Percentiles rank a stretch among this genome's conserved stretches.
Evolutionary conservation across 2,113 vertebrate genomes (phyloP).

Genomic region (Paraplagusia blochii): DNA sequence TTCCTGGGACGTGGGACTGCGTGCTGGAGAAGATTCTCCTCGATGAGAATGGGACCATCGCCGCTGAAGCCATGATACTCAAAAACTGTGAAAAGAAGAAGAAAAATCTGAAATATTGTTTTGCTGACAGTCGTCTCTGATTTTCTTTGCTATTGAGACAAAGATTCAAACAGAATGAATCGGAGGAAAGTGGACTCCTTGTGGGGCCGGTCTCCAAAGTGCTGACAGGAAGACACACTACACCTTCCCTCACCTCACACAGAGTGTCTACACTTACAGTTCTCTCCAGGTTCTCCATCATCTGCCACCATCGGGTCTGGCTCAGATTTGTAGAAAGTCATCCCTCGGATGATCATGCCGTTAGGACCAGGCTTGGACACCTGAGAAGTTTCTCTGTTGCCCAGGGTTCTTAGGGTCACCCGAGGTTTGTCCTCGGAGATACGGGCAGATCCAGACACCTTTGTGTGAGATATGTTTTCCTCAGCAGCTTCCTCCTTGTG

Average conservation of each 20-base stretch:
- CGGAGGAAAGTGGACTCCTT: too few species aligned
- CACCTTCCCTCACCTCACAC: neutral
- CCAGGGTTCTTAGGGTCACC: constrained; percentile 12
- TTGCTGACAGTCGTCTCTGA: too few species aligned
- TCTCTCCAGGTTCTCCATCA: constrained; percentile 84
- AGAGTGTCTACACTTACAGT: constrained; percentile 64
- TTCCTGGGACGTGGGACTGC: constrained; percentile 47
- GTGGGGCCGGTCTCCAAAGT: too few species aligned
- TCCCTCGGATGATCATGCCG: constrained; percentile 85
- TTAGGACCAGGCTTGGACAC: constrained; percentile 71
- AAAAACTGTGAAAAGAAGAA: constrained; percentile 62
- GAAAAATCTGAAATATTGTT: neutral
- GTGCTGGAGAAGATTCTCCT: constrained; percentile 90
- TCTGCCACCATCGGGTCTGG: constrained; percentile 75
- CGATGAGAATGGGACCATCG: constrained; percentile 79
- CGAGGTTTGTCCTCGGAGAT: constrained; percentile 36
- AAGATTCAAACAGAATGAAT: too few species aligned
- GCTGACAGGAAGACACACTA: neutral
- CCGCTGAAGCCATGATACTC: constrained; percentile 88
- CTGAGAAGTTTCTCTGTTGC: constrained; percentile 31
- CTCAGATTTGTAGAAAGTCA: constrained; percentile 95
- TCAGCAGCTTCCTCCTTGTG: constrained; percentile 81
- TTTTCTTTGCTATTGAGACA: too few species aligned
- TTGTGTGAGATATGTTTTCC: constrained; percentile 61
- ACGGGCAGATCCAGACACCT: constrained; percentile 37